Conservation (phyloP, 2,888 invertebrate species). For the Reticulitermes lucifugus region DNA sequence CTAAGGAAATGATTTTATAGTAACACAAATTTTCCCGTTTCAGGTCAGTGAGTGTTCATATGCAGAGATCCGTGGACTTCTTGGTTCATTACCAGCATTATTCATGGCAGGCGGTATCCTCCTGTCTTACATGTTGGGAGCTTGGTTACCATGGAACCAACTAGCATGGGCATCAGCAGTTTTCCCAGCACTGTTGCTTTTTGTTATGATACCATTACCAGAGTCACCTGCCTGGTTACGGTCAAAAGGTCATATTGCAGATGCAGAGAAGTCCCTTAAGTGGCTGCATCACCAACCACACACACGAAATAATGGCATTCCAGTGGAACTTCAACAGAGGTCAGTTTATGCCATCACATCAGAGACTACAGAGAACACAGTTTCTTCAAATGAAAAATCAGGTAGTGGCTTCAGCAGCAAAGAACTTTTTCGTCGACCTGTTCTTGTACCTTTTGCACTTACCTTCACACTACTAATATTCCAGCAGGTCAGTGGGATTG, state of each 20-base stretch:
- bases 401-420: conserved; percentile 24
- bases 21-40: background rate
- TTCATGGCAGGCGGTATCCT: conserved; percentile 75
- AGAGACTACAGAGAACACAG: conserved; percentile 55
- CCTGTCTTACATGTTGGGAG: conserved; percentile 70
- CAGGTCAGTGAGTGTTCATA: conserved; percentile 74
- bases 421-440: conserved; percentile 55
- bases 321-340: conserved; percentile 12
- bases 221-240: conserved; percentile 74
- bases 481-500: conserved; percentile 72
- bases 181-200: conserved; percentile 60
- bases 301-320: background rate
- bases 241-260: conserved; percentile 63
- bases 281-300: conserved; percentile 65
- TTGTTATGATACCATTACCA: conserved; percentile 69
- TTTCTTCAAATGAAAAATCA: conserved; percentile 15
- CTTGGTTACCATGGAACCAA: conserved; percentile 70
- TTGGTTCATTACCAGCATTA: conserved; percentile 75
- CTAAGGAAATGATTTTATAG: too few species aligned
- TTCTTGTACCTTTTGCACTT: conserved; percentile 64
- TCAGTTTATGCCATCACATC: conserved; percentile 52
- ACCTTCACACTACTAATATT: conserved; percentile 68
- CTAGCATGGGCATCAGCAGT: conserved; percentile 69
- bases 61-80: conserved; percentile 71
- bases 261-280: conserved; percentile 65